Conservation (phyloP, 1,140 invertebrate genomes). For the Euura lappo region DNA sequence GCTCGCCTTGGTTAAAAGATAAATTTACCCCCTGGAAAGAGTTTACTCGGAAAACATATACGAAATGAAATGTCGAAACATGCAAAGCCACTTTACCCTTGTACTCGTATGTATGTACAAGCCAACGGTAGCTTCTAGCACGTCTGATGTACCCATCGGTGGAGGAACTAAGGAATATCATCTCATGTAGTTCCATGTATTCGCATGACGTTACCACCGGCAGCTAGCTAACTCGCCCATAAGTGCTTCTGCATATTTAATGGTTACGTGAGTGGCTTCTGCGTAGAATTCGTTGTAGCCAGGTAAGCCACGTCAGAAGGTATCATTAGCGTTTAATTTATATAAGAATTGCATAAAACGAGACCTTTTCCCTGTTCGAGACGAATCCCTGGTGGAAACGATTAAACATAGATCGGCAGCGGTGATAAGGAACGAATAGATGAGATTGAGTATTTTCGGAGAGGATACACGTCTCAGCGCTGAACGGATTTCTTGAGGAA, state of each 20-base stretch:
- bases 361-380: not conserved
- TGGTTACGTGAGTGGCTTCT: not conserved
- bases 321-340: not conserved
- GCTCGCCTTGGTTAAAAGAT: not conserved
- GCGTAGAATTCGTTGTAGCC: not conserved
- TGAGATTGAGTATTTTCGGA: not conserved
- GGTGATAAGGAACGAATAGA: slow-evolving; percentile 10
- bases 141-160: not conserved
- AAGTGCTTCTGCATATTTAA: slow-evolving; percentile 2
- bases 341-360: not conserved
- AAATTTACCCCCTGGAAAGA: not conserved
- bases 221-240: not conserved
- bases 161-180: slow-evolving; percentile 1
- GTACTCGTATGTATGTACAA: not conserved
- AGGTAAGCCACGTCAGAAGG: not conserved
- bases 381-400: slow-evolving; percentile 1
- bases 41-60: slow-evolving; percentile 2
- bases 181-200: not conserved
- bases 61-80: slow-evolving; percentile 5
- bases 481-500: not conserved
- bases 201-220: not conserved
- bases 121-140: not conserved
- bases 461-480: slow-evolving; percentile 10
- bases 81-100: slow-evolving; percentile 6
- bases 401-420: not conserved